Conservation (phyloP, 2,888 invertebrate genomes). For the Malthinus seriepunctatus region DNA sequence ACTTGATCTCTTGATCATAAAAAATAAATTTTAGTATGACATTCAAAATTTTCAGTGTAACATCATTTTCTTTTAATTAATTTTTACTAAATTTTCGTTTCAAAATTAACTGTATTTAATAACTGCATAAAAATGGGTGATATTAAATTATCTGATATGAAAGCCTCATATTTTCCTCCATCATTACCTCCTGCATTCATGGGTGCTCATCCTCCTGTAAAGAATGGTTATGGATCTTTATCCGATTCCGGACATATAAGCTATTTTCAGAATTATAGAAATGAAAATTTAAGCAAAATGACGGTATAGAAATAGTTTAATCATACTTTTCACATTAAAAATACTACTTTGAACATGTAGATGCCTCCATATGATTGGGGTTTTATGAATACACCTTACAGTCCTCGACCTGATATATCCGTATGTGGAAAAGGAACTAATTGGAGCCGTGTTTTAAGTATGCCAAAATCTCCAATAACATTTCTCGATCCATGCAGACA, state of each 20-base stretch:
- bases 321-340: background rate
- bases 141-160: conserved; percentile 43
- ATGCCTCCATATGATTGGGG: conserved; percentile 54
- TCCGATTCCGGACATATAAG: conserved; percentile 41
- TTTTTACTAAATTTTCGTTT: conserved; percentile 7
- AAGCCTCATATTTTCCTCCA: conserved; percentile 50
- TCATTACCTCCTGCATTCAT: conserved; percentile 48
- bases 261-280: conserved; percentile 54
- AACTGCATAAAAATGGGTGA: conserved; percentile 36
- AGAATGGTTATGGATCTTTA: conserved; percentile 42
- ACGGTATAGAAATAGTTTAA: conserved; percentile 13
- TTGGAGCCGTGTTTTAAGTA: conserved; percentile 43
- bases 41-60: conserved; percentile 24
- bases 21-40: background rate
- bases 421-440: conserved; percentile 44
- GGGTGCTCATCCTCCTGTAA: conserved; percentile 50
- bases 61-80: conserved; percentile 1
- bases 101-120: conserved; percentile 18
- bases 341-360: conserved; percentile 38
- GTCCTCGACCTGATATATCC: conserved; percentile 49
- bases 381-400: conserved; percentile 48
- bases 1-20: too few relatives aligned
- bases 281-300: conserved; percentile 53
- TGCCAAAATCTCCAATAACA: conserved; percentile 49
- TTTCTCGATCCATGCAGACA: conserved; percentile 52